Base-by-base conservation (phyloP, 2,797 vertebrate species). In the Babyrousa celebensis region DNA sequence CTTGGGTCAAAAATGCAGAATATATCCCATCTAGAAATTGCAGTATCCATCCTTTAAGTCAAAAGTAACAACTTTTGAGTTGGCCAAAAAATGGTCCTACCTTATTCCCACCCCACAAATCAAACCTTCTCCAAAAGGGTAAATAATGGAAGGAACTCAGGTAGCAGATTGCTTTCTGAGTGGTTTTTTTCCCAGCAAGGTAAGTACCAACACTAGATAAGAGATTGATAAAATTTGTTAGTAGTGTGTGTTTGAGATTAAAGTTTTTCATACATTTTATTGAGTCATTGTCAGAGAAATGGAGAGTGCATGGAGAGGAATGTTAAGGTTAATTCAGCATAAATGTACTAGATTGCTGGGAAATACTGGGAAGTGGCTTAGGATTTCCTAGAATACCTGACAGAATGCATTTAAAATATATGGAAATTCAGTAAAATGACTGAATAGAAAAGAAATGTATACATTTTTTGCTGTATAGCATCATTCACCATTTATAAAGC, bases 281-380 rank as follows among this genome's bases (percentile, higher is more conserved):
- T 68, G 52, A 68, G 29, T 78, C 52, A 15, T 25, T 92, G 63
- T 78, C 72, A 92, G 71, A 85, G 71, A 85, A 92, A 27, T 78
- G 27, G 68, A n/a, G 11, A 27, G 3, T 60, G 21, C 32, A 48
- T 92, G 21, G 21, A 77, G 83, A 62, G 25, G 6, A 71, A 62
- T 79, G 40, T 71, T 71, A 71, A 70, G 5, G 8, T 62, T 86
- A 86, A 71, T 93, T 93, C 23, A 79, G 21, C 23, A 23, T 0
- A 21, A 93, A 70, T 79, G 23, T 58, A n/a, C 7, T 60, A 79
- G 74, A 54, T 62, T 79, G 3, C 65, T 93, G 11, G 12, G n/a
- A 71, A 77, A 79, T 23, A 80, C 5, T 62, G 56, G 9, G 23
- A 71, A 87, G 16, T 86, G 40, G 54, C 36, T 71, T 86, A 87